Conservation (phyloP, 2,797 vertebrate genomes). For the Micrastur ruficollis region DNA sequence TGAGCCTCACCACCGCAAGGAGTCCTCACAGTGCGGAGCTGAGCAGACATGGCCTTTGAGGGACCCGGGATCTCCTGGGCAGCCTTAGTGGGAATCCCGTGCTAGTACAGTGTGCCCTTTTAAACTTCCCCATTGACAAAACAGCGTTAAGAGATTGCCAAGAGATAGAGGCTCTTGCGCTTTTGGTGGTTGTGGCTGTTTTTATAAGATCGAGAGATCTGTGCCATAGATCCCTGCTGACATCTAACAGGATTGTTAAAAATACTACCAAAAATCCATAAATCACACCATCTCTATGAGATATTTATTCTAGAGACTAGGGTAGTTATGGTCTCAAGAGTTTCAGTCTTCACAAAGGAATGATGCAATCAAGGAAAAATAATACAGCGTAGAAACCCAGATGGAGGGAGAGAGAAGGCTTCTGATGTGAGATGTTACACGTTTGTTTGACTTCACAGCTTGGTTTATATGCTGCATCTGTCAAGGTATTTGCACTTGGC, state of each 20-base stretch:
- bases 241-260: neutral
- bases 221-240: neutral
- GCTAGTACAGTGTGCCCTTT: neutral
- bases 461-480: conserved; percentile 15
- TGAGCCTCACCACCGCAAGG: neutral
- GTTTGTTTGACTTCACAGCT: conserved; percentile 15
- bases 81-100: neutral
- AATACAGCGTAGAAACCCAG: neutral
- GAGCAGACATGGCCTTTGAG: neutral
- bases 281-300: neutral
- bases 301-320: neutral
- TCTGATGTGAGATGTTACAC: neutral
- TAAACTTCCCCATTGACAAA: neutral
- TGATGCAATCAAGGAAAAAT: neutral
- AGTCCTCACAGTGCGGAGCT: neutral
- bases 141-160: neutral
- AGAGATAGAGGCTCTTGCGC: neutral
- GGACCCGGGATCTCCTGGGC: neutral
- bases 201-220: neutral
- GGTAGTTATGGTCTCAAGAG: neutral
- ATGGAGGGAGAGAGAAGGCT: neutral
- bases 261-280: neutral
- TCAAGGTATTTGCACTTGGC: conserved; percentile 8
- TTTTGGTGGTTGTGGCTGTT: neutral
- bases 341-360: neutral